Percentiles rank a stretch among this genome's conserved stretches.
Evolutionary conservation across 30 jellyfish, hydroid and myxozoan genomes (phyloP).

Genomic region (Aurelia coerulea): DNA sequence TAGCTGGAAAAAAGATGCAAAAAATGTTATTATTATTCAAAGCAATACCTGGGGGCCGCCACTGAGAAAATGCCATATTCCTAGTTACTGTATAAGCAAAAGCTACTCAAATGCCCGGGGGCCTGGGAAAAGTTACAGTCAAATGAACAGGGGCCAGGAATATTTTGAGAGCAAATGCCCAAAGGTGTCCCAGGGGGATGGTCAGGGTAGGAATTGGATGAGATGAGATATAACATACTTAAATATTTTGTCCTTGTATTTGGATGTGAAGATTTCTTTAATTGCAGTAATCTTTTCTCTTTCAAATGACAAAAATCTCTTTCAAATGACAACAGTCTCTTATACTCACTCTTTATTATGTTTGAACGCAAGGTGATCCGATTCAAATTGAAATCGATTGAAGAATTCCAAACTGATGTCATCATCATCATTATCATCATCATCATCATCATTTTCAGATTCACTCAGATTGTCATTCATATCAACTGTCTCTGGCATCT

Average conservation of each 20-base stretch:
- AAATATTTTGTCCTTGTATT: neutral
- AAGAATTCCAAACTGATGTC: conserved; percentile 27
- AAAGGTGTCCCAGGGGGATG: too few relatives aligned
- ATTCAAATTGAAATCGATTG: conserved; percentile 76
- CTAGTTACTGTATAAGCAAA: too few relatives aligned
- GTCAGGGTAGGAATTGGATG: neutral
- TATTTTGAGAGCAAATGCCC: too few relatives aligned
- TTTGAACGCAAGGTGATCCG: conserved; percentile 90
- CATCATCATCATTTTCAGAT: conserved; percentile 11
- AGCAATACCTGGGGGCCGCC: too few relatives aligned
- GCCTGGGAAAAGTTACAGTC: neutral
- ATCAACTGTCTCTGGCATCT: too few relatives aligned
- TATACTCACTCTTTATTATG: conserved; percentile 86
- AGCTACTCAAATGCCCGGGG: too few relatives aligned
- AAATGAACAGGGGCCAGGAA: neutral
- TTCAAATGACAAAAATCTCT: too few relatives aligned
- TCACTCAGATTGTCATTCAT: neutral
- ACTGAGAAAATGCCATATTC: too few relatives aligned
- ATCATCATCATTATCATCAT: conserved; percentile 31
- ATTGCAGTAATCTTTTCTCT: too few relatives aligned
- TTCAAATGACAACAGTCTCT: too few relatives aligned
- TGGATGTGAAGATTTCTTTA: too few relatives aligned
- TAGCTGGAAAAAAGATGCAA: conserved; percentile 37
- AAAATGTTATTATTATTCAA: neutral
- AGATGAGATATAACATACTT: neutral